Evolutionary conservation across 2,797 vertebrate genomes (phyloP).

Genomic region (Crocodylus rhombifer): DNA sequence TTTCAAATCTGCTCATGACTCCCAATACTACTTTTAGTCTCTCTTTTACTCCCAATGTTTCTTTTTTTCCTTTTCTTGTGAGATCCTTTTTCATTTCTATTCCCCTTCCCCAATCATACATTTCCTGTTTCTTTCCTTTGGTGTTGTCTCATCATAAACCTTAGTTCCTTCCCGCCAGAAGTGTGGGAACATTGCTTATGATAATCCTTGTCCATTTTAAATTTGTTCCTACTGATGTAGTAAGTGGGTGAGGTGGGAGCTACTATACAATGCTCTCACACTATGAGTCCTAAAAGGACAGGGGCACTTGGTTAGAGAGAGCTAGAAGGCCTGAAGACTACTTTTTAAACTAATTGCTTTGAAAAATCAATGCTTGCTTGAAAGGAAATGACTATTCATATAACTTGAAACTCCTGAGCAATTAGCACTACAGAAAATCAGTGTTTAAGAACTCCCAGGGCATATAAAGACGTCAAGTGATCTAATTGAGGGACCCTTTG

Average conservation of each 20-base stretch:
- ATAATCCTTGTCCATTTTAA: neutral
- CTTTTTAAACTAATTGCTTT: neutral
- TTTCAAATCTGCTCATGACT: neutral
- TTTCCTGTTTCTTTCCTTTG: neutral
- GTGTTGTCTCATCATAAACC: neutral
- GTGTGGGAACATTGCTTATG: neutral
- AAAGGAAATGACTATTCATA: neutral
- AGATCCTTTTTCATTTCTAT: neutral
- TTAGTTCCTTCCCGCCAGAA: neutral
- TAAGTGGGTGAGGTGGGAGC: neutral
- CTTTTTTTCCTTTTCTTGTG: neutral
- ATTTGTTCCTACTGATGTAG: neutral
- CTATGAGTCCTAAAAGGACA: neutral
- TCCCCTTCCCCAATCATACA: neutral
- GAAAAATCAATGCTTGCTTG: neutral
- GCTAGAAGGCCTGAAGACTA: neutral
- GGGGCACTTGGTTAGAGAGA: neutral
- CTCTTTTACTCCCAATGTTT: neutral
- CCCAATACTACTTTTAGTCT: neutral
- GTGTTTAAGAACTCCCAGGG: neutral
- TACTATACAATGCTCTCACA: neutral
- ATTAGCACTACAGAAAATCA: neutral
- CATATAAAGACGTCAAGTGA: neutral
- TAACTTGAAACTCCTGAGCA: accelerated
- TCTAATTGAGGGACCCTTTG: neutral